Evolutionary conservation across 1,140 invertebrate species (phyloP).

Genomic region (Brachionus plicatilis): DNA sequence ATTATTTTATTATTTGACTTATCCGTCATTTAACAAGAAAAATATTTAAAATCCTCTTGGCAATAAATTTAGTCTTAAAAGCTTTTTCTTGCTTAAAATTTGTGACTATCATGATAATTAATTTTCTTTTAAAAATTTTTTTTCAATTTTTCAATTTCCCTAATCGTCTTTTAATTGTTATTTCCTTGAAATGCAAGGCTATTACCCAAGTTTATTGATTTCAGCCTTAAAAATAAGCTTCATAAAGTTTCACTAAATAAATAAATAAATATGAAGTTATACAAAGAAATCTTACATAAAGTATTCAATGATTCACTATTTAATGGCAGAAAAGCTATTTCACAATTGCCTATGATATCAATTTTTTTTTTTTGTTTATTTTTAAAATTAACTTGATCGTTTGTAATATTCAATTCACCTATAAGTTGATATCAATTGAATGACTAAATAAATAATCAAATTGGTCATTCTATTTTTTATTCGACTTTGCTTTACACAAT

Average conservation of each 20-base stretch:
- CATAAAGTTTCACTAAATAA: neutral
- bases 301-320: too few relatives aligned
- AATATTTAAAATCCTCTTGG: neutral
- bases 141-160: neutral
- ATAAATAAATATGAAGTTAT: too few relatives aligned
- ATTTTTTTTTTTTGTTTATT: too few relatives aligned
- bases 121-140: neutral
- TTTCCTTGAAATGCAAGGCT: neutral
- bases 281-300: too few relatives aligned
- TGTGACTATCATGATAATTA: neutral
- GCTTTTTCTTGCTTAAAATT: neutral
- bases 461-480: neutral
- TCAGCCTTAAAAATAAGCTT: neutral
- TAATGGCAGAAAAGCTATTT: too few relatives aligned
- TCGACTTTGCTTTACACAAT: neutral
- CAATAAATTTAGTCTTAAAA: neutral
- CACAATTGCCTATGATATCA: too few relatives aligned
- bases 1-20: neutral
- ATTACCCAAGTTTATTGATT: neutral
- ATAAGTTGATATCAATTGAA: too few relatives aligned
- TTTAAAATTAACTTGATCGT: too few relatives aligned
- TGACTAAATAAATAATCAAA: too few relatives aligned
- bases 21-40: neutral
- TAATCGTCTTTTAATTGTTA: neutral
- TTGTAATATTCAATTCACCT: too few relatives aligned